A percentile compares a stretch with the other conserved stretches of the same genome.
Conservation (phyloP, 1,140 invertebrate species). For the Eriosoma lanigerum region DNA sequence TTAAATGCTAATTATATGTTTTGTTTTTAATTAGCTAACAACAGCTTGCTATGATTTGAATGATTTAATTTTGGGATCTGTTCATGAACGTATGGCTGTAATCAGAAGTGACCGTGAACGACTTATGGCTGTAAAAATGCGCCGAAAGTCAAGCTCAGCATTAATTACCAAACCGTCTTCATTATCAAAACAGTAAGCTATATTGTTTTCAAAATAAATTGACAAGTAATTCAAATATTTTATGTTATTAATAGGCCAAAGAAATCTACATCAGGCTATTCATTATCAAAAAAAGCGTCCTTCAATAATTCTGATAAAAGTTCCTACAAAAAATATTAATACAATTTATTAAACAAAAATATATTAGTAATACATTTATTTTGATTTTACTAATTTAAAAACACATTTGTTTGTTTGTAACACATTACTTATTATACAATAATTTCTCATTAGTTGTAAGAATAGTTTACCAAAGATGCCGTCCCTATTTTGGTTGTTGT, state of each 20-base stretch:
- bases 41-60: conserved; percentile 51
- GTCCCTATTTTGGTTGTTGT: conserved; percentile 18
- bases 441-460: conserved; percentile 31
- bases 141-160: conserved; percentile 1
- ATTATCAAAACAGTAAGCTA: conserved; percentile 1
- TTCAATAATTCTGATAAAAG: conserved; percentile 17
- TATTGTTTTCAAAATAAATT: not conserved
- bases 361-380: not conserved
- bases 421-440: conserved; percentile 16
- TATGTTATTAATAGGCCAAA: conserved; percentile 17
- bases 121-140: conserved; percentile 7
- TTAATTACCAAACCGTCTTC: conserved; percentile 6
- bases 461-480: conserved; percentile 39
- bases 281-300: conserved; percentile 31
- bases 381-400: not conserved
- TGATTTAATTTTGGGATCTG: conserved; percentile 45
- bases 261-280: conserved; percentile 36
- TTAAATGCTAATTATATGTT: conserved; percentile 3
- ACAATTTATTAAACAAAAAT: conserved; percentile 2
- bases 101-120: conserved; percentile 44
- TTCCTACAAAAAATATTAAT: conserved; percentile 15
- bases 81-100: conserved; percentile 40
- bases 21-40: conserved; percentile 42
- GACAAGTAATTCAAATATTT: not conserved
- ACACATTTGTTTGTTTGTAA: not conserved